phyloP scores from a whole-genome alignment of 2,888 invertebrate genomes.

The Eupithecia abbreviata region DNA sequence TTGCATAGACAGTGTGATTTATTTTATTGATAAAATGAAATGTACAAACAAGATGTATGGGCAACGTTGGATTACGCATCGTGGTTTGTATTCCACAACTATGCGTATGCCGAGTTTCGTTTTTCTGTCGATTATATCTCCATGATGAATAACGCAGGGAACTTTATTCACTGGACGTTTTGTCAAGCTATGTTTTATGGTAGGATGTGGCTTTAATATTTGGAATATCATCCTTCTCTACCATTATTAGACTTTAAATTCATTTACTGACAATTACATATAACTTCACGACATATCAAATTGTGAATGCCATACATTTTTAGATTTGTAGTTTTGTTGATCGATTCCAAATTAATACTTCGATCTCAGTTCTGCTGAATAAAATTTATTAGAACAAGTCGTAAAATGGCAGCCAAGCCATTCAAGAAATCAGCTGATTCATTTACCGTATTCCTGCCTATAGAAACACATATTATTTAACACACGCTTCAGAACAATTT shows the following conservation, averaged over 20 bases:
- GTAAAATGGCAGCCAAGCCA: neutral
- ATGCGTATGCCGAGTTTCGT: conserved; percentile 47
- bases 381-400: neutral
- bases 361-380: neutral
- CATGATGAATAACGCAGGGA: conserved; percentile 43
- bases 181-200: conserved; percentile 33
- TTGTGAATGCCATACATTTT: neutral
- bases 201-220: conserved; percentile 19
- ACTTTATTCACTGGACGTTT: conserved; percentile 40
- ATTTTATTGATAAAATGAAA: conserved; percentile 65
- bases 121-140: conserved; percentile 45
- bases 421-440: conserved; percentile 29
- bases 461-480: conserved; percentile 43
- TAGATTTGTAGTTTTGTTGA: neutral
- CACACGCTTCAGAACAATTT: conserved; percentile 49
- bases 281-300: neutral
- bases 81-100: conserved; percentile 45
- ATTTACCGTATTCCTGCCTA: conserved; percentile 33
- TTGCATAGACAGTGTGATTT: conserved; percentile 59
- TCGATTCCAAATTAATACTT: neutral
- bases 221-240: conserved; percentile 7
- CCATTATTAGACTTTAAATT: neutral
- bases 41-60: conserved; percentile 66
- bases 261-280: neutral
- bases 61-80: conserved; percentile 53